phyloP scores from a whole-genome alignment of 2,888 invertebrate genomes.

The Tenthredo livida region DNA sequence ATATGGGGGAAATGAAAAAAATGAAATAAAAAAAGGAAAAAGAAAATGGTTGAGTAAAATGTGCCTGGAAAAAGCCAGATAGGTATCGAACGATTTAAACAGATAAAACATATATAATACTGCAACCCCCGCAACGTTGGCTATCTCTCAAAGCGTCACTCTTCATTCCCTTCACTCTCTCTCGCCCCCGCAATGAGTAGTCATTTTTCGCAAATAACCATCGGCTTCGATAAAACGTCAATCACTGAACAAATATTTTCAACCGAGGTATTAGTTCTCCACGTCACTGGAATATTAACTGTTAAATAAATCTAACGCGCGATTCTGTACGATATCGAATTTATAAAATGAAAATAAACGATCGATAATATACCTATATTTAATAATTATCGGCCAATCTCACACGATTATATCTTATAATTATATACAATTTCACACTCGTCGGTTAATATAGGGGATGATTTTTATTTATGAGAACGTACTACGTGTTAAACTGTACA shows the following conservation, averaged over 20 bases:
- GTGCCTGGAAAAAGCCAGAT: neutral
- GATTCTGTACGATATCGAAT: too few species aligned
- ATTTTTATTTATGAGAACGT: too few species aligned
- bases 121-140: neutral
- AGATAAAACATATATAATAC: conserved; percentile 1
- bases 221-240: conserved; percentile 48
- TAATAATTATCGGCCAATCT: too few species aligned
- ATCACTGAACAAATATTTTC: conserved; percentile 18
- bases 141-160: conserved; percentile 51
- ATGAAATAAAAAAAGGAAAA: too few species aligned
- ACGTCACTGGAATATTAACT: too few species aligned
- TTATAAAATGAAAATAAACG: too few species aligned
- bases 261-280: conserved; percentile 13
- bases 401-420: neutral
- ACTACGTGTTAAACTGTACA: neutral
- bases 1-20: too few species aligned
- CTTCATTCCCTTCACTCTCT: conserved; percentile 51
- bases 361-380: too few species aligned
- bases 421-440: neutral
- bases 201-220: conserved; percentile 27
- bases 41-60: neutral
- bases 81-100: conserved; percentile 31
- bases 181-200: conserved; percentile 40
- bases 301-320: too few species aligned
- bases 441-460: neutral